These are phyloP conservation scores for Philopedon plagiatum DNA, from an alignment of 2,888 invertebrate genomes.

Conservation along the genomic window DNA sequence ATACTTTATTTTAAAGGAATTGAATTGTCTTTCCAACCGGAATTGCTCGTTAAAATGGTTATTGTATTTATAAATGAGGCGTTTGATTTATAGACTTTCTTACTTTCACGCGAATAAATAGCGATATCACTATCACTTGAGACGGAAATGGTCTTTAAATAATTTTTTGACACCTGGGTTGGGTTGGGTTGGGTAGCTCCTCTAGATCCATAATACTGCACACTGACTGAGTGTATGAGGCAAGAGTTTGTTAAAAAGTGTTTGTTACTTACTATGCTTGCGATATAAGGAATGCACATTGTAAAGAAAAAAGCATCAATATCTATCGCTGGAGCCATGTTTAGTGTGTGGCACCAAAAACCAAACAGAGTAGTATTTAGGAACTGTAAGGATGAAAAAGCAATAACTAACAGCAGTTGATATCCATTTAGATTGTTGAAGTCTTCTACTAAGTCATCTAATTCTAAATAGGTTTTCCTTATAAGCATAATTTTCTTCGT, in stretches of 20 bases:
- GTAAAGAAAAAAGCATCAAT: not conserved
- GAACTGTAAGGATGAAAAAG: constrained; percentile 6
- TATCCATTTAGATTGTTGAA: constrained; percentile 14
- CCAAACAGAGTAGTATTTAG: constrained; percentile 3
- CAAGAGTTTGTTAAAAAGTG: not conserved
- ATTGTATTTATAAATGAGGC: no score
- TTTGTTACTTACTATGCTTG: constrained; percentile 6
- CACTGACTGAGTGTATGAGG: no score
- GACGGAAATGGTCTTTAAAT: no score
- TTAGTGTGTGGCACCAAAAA: not conserved
- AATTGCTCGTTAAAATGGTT: no score
- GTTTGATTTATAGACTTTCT: no score
- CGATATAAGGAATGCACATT: not conserved
- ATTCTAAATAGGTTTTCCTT: constrained; percentile 11
- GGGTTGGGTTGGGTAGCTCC: no score
- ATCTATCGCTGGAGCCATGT: not conserved
- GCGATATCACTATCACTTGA: no score
- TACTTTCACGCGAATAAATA: no score
- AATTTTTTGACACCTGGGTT: no score
- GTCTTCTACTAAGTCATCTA: constrained; percentile 12
- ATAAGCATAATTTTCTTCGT: not conserved
- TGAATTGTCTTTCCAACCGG: no score
- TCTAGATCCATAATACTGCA: no score
- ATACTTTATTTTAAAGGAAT: no score
- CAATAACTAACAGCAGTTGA: not conserved